These are phyloP conservation scores for Hydrozoanthus tunicans DNA, from an alignment of 64 coral and sea anemone genomes.

Conservation along the genomic window DNA sequence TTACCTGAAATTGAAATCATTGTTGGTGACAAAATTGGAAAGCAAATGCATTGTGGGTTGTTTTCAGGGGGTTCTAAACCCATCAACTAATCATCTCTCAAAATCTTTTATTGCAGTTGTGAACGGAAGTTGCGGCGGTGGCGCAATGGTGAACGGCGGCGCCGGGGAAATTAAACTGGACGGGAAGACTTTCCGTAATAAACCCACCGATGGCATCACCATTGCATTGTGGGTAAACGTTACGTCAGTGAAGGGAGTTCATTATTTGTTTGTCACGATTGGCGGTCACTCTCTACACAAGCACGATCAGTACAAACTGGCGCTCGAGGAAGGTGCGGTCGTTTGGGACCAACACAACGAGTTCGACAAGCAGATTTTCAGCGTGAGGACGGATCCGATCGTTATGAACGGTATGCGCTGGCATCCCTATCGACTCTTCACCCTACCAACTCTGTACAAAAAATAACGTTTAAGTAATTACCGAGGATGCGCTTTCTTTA, in stretches of 20 bases:
- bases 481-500: no score
- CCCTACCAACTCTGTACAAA: not conserved
- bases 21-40: no score
- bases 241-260: slow-evolving; percentile 63
- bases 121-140: slow-evolving; percentile 88
- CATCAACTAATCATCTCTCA: no score
- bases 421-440: not conserved
- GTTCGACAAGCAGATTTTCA: slow-evolving; percentile 78
- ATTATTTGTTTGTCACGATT: slow-evolving; percentile 93
- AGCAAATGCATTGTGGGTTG: no score
- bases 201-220: slow-evolving; percentile 87
- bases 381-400: slow-evolving; percentile 79
- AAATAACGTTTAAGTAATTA: no score
- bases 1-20: no score
- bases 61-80: no score
- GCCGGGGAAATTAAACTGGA: slow-evolving; percentile 83
- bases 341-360: slow-evolving; percentile 88
- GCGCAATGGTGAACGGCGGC: slow-evolving; percentile 66
- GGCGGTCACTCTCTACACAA: slow-evolving; percentile 92
- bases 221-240: slow-evolving; percentile 92
- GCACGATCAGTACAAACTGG: slow-evolving; percentile 88
- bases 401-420: slow-evolving; percentile 70
- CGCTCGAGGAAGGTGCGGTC: slow-evolving; percentile 74
- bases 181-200: slow-evolving; percentile 93
- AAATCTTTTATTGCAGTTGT: slow-evolving; percentile 23